Evolutionary conservation across 1,140 invertebrate species (phyloP).

Genomic region (Panulirus ornatus): DNA sequence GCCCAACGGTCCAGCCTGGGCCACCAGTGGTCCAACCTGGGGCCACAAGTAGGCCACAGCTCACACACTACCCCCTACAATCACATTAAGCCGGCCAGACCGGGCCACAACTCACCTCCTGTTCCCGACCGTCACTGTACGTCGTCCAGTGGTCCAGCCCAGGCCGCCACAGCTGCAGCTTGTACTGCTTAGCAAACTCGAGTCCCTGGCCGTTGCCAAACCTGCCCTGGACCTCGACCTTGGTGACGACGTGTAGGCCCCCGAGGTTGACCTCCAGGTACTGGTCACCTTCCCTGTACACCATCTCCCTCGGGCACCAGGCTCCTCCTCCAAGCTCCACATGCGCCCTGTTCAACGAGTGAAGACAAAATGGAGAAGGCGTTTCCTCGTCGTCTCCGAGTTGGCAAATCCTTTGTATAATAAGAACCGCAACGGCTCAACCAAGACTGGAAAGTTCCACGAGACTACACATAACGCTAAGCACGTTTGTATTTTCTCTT

Average conservation of each 20-base stretch:
- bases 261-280: constrained; percentile 48
- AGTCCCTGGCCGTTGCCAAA: constrained; percentile 88
- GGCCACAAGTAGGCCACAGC: too few species aligned
- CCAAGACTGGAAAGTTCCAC: too few species aligned
- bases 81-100: too few species aligned
- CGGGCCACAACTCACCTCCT: constrained; percentile 20
- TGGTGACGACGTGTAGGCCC: constrained; percentile 75
- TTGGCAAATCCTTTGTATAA: too few species aligned
- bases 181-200: constrained; percentile 37
- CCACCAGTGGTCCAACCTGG: constrained; percentile 3
- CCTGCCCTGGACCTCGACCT: constrained; percentile 93
- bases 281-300: constrained; percentile 76
- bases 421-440: too few species aligned
- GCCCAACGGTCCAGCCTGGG: not conserved
- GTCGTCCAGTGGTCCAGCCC: constrained; percentile 75
- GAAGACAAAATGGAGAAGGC: too few species aligned
- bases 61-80: too few species aligned
- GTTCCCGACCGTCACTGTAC: constrained; percentile 29
- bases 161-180: constrained; percentile 89
- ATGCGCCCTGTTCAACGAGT: constrained; percentile 91
- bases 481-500: too few species aligned
- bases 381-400: too few species aligned
- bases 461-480: too few species aligned
- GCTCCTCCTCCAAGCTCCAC: constrained; percentile 93
- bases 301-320: constrained; percentile 92